These are phyloP conservation scores for Pseudomyrmex concolor DNA, from an alignment of 1,140 invertebrate species.

Conservation along the genomic window DNA sequence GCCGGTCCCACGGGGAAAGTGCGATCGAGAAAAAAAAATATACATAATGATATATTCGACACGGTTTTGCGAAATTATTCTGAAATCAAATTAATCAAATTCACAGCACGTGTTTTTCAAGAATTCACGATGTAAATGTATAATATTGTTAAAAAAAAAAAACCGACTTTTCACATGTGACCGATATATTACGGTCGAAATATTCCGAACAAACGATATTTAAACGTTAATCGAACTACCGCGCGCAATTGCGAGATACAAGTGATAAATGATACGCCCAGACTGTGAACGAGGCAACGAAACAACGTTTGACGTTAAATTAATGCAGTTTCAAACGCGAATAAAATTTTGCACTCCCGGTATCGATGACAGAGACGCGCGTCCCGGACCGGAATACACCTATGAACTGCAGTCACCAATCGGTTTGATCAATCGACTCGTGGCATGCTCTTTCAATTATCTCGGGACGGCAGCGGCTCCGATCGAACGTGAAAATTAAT, in stretches of 20 bases:
- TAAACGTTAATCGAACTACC: background rate
- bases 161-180: background rate
- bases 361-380: slow-evolving; percentile 35
- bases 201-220: background rate
- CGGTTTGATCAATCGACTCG: slow-evolving; percentile 65
- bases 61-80: background rate
- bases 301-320: slow-evolving; percentile 52
- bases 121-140: too few species aligned
- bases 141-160: too few species aligned
- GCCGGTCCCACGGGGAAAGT: background rate
- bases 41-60: background rate
- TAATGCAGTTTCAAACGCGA: slow-evolving; percentile 56
- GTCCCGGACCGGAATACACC: slow-evolving; percentile 36
- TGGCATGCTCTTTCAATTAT: slow-evolving; percentile 68
- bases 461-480: slow-evolving; percentile 46
- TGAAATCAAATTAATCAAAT: too few species aligned
- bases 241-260: background rate
- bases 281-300: background rate
- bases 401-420: slow-evolving; percentile 58
- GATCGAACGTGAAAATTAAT: slow-evolving; percentile 64
- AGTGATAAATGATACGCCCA: slow-evolving; percentile 1
- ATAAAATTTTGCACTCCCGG: slow-evolving; percentile 43
- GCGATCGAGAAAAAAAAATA: slow-evolving; percentile 8
- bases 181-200: background rate
- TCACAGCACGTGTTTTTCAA: too few species aligned